Conservation (phyloP, 2,113 vertebrate species). For the Tauraco erythrolophus region DNA sequence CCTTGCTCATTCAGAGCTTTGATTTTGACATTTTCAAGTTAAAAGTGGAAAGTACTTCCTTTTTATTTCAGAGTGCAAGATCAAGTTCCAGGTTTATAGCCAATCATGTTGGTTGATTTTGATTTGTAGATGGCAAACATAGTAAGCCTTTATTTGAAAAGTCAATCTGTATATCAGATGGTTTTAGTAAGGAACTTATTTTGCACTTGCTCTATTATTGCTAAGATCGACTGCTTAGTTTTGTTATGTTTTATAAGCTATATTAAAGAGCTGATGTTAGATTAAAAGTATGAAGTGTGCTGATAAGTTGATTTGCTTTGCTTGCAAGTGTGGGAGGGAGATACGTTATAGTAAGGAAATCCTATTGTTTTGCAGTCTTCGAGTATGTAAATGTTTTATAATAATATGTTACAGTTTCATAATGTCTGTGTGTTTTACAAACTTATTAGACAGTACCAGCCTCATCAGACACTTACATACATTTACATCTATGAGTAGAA, state of each 20-base stretch:
- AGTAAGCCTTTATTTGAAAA: background rate
- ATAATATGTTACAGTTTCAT: slow-evolving; percentile 30
- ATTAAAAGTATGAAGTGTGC: background rate
- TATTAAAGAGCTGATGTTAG: slow-evolving; percentile 23
- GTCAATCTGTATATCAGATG: background rate
- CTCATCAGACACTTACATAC: background rate
- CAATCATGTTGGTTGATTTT: background rate
- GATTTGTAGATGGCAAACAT: background rate
- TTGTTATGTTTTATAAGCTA: background rate
- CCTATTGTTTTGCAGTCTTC: slow-evolving; percentile 42
- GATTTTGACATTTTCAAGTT: background rate
- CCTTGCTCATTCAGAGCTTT: background rate
- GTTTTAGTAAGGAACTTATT: background rate
- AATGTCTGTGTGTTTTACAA: slow-evolving; percentile 34
- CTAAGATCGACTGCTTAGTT: background rate
- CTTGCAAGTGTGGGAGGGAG: slow-evolving; percentile 37
- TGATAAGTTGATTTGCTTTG: slow-evolving; percentile 24
- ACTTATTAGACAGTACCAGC: slow-evolving; percentile 3
- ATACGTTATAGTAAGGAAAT: slow-evolving; percentile 31
- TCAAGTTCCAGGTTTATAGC: background rate
- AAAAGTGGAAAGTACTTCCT: background rate
- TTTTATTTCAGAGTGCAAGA: background rate
- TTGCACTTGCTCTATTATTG: background rate
- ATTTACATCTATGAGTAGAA: background rate
- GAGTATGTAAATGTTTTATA: slow-evolving; percentile 54